Evolutionary conservation across 1,140 invertebrate genomes (phyloP), one percentile per base, ranked within the genome.

Genomic region (Drosophila arawakana): DNA sequence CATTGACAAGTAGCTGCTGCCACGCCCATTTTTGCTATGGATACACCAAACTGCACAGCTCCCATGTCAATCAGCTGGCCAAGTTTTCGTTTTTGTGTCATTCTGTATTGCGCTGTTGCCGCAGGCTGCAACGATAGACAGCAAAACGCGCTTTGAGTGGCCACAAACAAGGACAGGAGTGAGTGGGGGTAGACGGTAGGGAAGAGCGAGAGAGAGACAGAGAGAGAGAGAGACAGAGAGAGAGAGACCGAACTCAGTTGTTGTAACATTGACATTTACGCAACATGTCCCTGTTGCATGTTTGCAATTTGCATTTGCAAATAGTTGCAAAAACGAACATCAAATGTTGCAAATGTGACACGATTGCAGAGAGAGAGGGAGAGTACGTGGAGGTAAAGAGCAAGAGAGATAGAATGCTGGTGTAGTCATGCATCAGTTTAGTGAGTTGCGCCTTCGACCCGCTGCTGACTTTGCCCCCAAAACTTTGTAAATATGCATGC

Each of bases 291-390:
- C 84, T 89, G 85, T 89, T 89, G 84, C 84, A 89, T 89, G 84
- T 89, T 89, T 81, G 84, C 84, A 89, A 89, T 89, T 89, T 89
- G 84, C 84, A 89, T 89, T 89, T 84, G 84, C 85, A 89, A 89
- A 89, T 89, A 88, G 84, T 89, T 89, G 84, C 84, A 83, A 88
- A 89, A 88, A 84, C 84, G 84, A 88, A 88, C 80, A 88, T 89
- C 84, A 89, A 89, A 89, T 84, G 84, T 70, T 80, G 73, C 75
- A 78, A 78, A 72, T 78, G 76, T 61, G 67, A 43, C 76, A 74
- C 81, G 76, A 74, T 35, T 41, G 52, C 34, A 18, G 41, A 4
- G 4, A 15, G 3, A 13, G 8, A 30, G 13, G 34, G 13, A 18
- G 34, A 39, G 15, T 21, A 21, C 2, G n/a, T 10, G 4, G 11